These are phyloP conservation scores for Euplexia lucipara DNA, from an alignment of 2,888 invertebrate genomes.

Conservation along the genomic window DNA sequence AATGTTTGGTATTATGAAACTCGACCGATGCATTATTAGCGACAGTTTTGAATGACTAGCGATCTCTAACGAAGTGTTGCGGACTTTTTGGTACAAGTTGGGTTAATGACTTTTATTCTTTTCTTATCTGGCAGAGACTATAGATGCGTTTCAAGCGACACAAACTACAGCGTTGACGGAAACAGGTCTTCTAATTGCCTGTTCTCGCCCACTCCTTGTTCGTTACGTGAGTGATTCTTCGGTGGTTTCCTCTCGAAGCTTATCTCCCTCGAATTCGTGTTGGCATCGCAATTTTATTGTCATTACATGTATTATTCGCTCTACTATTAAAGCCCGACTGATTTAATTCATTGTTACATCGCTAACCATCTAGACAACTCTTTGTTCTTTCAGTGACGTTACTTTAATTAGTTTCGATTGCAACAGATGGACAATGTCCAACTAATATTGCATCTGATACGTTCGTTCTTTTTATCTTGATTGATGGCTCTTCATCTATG, in stretches of 20 bases:
- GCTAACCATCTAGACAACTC: slow-evolving; percentile 56
- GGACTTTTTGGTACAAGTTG: too few species aligned
- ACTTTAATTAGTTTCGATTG: slow-evolving; percentile 62
- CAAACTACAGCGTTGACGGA: slow-evolving; percentile 80
- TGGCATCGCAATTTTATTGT: slow-evolving; percentile 74
- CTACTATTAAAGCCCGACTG: slow-evolving; percentile 48
- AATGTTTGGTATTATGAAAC: too few species aligned
- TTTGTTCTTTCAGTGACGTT: slow-evolving; percentile 63
- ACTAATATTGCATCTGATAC: slow-evolving; percentile 52
- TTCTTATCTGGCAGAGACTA: too few species aligned
- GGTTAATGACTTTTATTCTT: too few species aligned
- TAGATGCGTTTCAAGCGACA: slow-evolving; percentile 72
- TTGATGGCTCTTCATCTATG: slow-evolving; percentile 48
- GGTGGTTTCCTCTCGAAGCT: slow-evolving; percentile 72
- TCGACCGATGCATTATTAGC: too few species aligned
- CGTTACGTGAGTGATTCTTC: slow-evolving; percentile 75
- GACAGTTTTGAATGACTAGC: too few species aligned
- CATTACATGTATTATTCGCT: slow-evolving; percentile 73
- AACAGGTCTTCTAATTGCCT: slow-evolving; percentile 78
- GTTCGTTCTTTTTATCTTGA: slow-evolving; percentile 47
- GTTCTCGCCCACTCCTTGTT: slow-evolving; percentile 78
- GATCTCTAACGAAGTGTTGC: too few species aligned
- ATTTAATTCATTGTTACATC: slow-evolving; percentile 62
- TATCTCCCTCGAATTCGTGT: slow-evolving; percentile 73
- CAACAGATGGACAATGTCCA: slow-evolving; percentile 59